These are phyloP conservation scores for Rhincodon typus DNA, from an alignment of 2,797 vertebrate species.

Conservation along the genomic window DNA sequence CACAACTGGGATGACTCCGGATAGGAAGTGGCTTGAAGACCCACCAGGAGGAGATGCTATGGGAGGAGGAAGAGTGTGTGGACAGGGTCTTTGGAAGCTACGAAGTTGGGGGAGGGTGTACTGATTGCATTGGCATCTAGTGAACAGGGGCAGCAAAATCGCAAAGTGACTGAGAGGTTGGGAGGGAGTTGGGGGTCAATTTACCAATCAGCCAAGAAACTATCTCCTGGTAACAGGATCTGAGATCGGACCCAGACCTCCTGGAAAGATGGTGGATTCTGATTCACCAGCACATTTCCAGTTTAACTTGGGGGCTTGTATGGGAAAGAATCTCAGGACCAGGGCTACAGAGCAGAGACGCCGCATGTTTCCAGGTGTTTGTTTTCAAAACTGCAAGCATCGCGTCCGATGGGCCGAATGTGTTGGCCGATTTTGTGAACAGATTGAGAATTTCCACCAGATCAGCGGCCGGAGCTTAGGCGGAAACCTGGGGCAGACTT, in stretches of 20 bases:
- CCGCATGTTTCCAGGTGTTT: neutral
- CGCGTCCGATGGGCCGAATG: neutral
- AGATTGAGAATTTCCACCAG: neutral
- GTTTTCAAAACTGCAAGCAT: no score
- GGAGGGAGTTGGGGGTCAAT: neutral
- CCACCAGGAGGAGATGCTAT: neutral
- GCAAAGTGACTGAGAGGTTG: neutral
- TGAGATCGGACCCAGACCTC: neutral
- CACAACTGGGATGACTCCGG: neutral
- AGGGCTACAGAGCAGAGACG: neutral
- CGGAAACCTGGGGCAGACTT: neutral
- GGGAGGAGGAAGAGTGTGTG: neutral
- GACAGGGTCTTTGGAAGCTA: neutral
- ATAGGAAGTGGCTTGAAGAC: neutral
- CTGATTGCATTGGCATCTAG: neutral
- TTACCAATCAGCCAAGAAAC: neutral
- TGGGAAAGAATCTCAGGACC: neutral
- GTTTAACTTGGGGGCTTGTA: no score
- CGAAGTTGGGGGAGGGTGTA: neutral
- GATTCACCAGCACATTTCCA: neutral
- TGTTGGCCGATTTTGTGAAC: no score
- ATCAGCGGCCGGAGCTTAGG: no score
- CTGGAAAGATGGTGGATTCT: neutral
- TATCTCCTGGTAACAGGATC: neutral
- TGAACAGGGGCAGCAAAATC: neutral